These are phyloP conservation scores for Ellobium chinense DNA, from an alignment of 2,888 invertebrate genomes.

Conservation along the genomic window DNA sequence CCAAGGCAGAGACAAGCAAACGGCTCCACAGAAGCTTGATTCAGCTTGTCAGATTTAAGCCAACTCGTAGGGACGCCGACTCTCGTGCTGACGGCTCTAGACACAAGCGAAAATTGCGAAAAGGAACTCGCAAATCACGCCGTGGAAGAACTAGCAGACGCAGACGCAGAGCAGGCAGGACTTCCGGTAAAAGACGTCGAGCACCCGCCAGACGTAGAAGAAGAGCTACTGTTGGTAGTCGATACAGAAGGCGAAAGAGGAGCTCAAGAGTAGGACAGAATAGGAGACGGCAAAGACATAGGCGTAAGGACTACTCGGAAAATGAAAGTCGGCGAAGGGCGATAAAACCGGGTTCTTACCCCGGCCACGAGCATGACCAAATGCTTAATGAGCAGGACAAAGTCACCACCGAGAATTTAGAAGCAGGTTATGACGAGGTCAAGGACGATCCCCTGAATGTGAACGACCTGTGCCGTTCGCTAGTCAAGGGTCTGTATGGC, in stretches of 20 bases:
- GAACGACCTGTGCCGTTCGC: slow-evolving; percentile 2
- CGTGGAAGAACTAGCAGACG: not conserved
- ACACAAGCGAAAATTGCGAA: not conserved
- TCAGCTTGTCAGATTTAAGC: not conserved
- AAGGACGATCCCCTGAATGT: slow-evolving; percentile 33
- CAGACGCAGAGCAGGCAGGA: not conserved
- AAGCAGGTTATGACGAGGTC: slow-evolving; percentile 18
- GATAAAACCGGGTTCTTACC: not conserved
- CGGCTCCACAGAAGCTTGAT: not conserved
- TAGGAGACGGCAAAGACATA: not conserved
- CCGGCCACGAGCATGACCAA: not conserved
- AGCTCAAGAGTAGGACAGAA: not conserved
- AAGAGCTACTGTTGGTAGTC: not conserved
- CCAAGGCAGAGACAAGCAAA: not conserved
- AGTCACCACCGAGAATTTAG: not conserved
- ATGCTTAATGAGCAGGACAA: not conserved
- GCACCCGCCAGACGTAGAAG: not conserved
- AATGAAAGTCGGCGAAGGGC: not conserved
- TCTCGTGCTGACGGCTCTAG: not conserved
- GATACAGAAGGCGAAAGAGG: not conserved
- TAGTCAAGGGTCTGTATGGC: slow-evolving; percentile 21
- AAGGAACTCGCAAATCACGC: too few relatives aligned
- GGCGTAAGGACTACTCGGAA: not conserved
- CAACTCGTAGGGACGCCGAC: not conserved
- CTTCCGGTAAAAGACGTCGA: not conserved